Percentiles rank a stretch among this genome's conserved stretches.
Evolutionary conservation across 1,140 invertebrate genomes (phyloP).

Genomic region (Bombus pascuorum): DNA sequence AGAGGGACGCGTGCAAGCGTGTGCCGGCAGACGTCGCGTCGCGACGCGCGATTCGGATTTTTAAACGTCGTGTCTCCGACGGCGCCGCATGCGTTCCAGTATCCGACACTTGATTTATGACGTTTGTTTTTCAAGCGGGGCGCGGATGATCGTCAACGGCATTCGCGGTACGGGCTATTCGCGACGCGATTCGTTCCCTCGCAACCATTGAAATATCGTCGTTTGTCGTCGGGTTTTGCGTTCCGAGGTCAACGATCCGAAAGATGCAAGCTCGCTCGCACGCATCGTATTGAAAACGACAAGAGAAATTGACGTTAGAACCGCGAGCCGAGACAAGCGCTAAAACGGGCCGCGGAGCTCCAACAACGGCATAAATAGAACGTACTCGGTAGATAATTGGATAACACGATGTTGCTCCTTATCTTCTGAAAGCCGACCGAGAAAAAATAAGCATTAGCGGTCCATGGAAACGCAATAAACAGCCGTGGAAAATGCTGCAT

Average conservation of each 20-base stretch:
- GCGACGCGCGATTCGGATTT: conserved; percentile 49
- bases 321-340: no score
- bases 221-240: conserved; percentile 35
- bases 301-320: background rate
- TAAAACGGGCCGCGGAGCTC: background rate
- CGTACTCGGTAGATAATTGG: conserved; percentile 52
- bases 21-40: background rate
- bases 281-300: background rate
- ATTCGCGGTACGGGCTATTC: background rate
- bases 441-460: conserved; percentile 34
- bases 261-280: background rate
- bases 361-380: conserved; percentile 9
- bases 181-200: conserved; percentile 9
- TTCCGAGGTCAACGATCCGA: conserved; percentile 27
- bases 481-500: conserved; percentile 42
- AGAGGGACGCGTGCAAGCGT: background rate
- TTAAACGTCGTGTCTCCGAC: conserved; percentile 27
- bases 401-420: conserved; percentile 33
- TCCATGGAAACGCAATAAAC: conserved; percentile 26
- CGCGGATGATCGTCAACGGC: conserved; percentile 31
- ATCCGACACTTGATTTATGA: conserved; percentile 55
- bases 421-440: background rate
- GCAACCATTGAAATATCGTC: conserved; percentile 47
- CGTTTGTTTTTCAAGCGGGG: conserved; percentile 34
- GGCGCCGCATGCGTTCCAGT: background rate